Base-by-base conservation (phyloP, 2,797 vertebrate genomes). In the Rhinichthys osculus region DNA sequence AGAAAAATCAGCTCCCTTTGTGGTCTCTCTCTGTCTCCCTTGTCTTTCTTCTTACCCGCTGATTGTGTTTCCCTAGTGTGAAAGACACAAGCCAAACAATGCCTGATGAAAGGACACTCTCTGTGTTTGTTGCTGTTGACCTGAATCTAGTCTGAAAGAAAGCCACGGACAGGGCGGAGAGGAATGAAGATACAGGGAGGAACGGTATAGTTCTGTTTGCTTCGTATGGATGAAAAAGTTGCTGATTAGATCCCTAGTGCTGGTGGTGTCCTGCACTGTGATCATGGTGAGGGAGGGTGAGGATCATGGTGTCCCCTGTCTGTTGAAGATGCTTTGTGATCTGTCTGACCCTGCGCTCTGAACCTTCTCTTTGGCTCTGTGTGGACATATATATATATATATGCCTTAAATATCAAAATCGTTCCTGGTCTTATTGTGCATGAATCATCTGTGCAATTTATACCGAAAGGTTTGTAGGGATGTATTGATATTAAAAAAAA, bases 1-100 rank as follows among this genome's bases (percentile, higher is more conserved):
- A 92, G 88, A 92, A 91, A 93, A 93, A 90, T 87, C 87, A 80
- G 91, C 93, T 90, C 91, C 92, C 91, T 93, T 91, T 90, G 90
- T 94, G 92, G 93, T 93, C 91, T 88, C 86, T 80, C 88, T 80
- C 72, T 62, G 66, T 86, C 88, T 88, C 71, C 71, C 82, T 76
- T 84, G 23, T 30, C 83, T 85, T 87, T 84, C 50, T 83, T 80
- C 69, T 85, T 66, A 86, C 64, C 80, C 71, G 52, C 88, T 91
- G 89, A 90, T 87, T 89, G 84, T 80, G 86, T 87, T 86, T 88
- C 83, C 73, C 86, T 73, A 79, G 89, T 73, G 80, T 88, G 82
- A 87, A 79, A 90, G 89, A 86, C 84, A 81, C 86, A 81, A 81
- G 57, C 80, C 88, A 85, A 89, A 90, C 86, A 88, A 88, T 86